Evolutionary conservation across 2,113 vertebrate species (phyloP).

Genomic region (Chascanopsetta lugubris): DNA sequence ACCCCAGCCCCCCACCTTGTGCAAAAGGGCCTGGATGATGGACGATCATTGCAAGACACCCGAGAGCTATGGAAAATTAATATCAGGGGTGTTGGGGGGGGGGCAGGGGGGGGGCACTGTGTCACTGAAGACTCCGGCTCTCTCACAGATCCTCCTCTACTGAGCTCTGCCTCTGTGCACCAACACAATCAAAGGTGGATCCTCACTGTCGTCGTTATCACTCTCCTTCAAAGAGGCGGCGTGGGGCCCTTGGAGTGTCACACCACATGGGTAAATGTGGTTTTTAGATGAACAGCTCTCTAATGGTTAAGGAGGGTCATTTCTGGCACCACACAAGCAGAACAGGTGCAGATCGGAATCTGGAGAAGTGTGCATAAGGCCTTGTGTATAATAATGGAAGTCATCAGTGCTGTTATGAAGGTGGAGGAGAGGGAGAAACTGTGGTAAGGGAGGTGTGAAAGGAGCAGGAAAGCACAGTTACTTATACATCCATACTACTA

Average conservation of each 20-base stretch:
- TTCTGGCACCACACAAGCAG: slow-evolving; percentile 1
- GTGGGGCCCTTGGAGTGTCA: neutral
- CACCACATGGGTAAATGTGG: neutral
- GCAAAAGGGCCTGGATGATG: slow-evolving; percentile 58
- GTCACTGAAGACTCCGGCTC: slow-evolving; percentile 19
- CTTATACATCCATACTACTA: no score
- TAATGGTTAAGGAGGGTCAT: neutral
- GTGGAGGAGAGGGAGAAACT: no score
- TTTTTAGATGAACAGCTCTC: slow-evolving; percentile 13
- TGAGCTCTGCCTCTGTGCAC: neutral
- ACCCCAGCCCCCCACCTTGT: slow-evolving; percentile 44
- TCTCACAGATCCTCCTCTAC: slow-evolving; percentile 19
- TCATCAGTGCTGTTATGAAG: neutral
- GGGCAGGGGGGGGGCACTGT: slow-evolving; percentile 20
- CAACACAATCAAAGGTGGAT: neutral
- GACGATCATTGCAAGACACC: slow-evolving; percentile 46
- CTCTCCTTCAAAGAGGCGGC: neutral
- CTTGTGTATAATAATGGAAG: neutral
- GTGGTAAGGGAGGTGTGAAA: no score
- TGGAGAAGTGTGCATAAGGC: no score
- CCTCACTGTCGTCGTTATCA: neutral
- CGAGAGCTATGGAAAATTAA: slow-evolving; percentile 62
- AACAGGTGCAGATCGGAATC: neutral
- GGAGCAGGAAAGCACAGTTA: no score
- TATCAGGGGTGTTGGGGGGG: slow-evolving; percentile 44